phyloP scores from a whole-genome alignment of 2,888 invertebrate genomes.

The Stenotaenia linearis region DNA sequence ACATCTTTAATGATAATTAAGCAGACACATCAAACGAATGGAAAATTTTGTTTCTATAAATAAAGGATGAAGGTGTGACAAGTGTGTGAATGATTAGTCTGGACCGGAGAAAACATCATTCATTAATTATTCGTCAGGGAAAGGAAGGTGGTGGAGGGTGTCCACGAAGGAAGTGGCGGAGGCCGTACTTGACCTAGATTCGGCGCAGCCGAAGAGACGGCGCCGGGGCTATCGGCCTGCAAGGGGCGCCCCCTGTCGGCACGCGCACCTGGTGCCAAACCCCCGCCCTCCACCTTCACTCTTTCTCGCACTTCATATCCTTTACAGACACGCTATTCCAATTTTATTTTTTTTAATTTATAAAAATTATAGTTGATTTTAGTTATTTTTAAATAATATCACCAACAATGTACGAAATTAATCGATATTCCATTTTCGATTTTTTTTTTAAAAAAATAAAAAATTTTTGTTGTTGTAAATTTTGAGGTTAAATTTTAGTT shows the following conservation, averaged over 20 bases:
- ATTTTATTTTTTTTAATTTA: background rate
- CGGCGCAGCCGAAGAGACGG: background rate
- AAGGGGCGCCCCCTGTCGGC: constrained; percentile 9
- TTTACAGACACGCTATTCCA: background rate
- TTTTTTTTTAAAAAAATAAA: no score
- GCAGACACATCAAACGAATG: no score
- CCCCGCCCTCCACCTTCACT: background rate
- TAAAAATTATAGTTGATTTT: background rate
- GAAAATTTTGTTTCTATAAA: background rate
- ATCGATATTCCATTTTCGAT: no score
- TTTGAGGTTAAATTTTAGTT: no score
- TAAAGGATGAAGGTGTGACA: background rate
- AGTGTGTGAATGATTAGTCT: constrained; percentile 5
- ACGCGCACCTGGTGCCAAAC: background rate
- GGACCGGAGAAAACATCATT: background rate
- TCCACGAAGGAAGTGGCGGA: background rate
- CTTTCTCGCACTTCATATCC: background rate
- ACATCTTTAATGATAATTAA: no score
- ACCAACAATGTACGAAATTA: no score
- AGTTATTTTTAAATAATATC: no score
- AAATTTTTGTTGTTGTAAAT: no score
- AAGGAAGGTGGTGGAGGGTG: background rate
- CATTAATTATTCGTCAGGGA: background rate
- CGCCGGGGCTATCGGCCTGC: constrained; percentile 9
- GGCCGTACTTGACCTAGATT: constrained; percentile 1